Base-by-base conservation (phyloP, 2,888 invertebrate genomes). In the Eupithecia dodoneata region DNA sequence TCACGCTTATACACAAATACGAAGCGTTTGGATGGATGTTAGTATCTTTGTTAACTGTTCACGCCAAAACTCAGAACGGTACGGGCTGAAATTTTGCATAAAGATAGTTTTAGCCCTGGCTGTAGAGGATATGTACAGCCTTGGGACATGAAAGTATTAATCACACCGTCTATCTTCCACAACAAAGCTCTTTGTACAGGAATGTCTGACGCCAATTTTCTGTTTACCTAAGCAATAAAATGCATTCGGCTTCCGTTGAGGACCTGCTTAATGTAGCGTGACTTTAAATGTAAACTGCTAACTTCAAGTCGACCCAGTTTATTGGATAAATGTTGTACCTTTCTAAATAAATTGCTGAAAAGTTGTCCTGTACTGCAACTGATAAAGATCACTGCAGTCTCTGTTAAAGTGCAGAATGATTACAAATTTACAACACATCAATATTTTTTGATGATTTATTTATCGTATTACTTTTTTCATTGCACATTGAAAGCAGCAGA, bases 171-270 rank as follows among this genome's bases (percentile, higher is more conserved):
- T 0, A 66, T 66, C 66, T 15, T 42, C 66, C 41, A 10, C 41
- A 66, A 42, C 42, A 6, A 42, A 13, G 65, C 3, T 30, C 5
- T 15, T 66, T 66, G 41, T 66, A 6, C 2, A 66, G 2, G 15
- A 13, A 42, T 41, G 30, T 15, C 66, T 15, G 15, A 66, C 6
- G 41, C 2, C 66, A 6, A 45, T 44, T 69, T 69, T 69, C 69
- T 69, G 45, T 69, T n/a, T 15, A 69, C n/a, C 45, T 69, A 69
- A 42, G 70, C 70, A 18, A 13, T 45, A 70, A 70, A 47, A 47
- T 70, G 70, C 47, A 47, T 70, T 47, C n/a, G 70, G 18, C 18
- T 70, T 49, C 70, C 47, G 70, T 30, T 47, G 18, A 18, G 49
- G 45, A 45, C 30, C 30, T 47, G 13, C 45, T 2, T 55, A 41